Evolutionary conservation across 1,140 invertebrate species (phyloP), one percentile per base, ranked within the genome.

Genomic region (Aphidius gifuensis): DNA sequence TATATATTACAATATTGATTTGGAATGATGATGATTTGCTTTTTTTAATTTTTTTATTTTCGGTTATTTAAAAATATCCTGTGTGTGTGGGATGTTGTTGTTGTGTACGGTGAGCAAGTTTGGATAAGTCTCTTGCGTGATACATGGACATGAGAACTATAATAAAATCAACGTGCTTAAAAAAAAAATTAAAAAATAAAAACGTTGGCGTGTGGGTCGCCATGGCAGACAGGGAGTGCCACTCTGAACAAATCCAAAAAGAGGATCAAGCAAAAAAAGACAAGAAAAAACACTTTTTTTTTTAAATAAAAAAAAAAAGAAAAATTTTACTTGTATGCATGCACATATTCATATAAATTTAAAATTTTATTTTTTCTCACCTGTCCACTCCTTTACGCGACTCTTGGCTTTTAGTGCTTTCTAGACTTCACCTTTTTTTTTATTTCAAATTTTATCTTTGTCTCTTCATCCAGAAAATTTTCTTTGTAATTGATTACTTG

Each of bases 161-260:
- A 71, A 74, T 72, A 74, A 73, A 69, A 73, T 73, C 69, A 67
- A 43, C 53, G 53, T 40, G 23, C 7, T 38, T 53, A 9, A 9
- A 43, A 32, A 32, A 32, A 32, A 39, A 61, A 49, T 8, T 9
- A 16, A 9, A 4, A 40, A 48, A 59, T 46, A 50, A n/a, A 42
- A 40, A 45, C 32, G 46, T 45, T 42, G 66, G 72, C 74, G 76
- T 77, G 74, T 78, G 75, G 76, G 76, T 71, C 72, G 76, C 38
- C 43, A 44, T 23, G 44, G 51, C 76, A 78, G 76, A 78, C 76
- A 76, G 74, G 76, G 76, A 75, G 76, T 78, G 76, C 76, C 76
- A 67, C 68, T 66, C 61, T 61, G 65, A 67, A 67, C 66, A n/a
- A 66, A 55, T 32, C 67, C 69, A 66, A 65, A 55, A 8, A 60